phyloP scores from a whole-genome alignment of 1,140 invertebrate species.

The Drosophila saltans region DNA sequence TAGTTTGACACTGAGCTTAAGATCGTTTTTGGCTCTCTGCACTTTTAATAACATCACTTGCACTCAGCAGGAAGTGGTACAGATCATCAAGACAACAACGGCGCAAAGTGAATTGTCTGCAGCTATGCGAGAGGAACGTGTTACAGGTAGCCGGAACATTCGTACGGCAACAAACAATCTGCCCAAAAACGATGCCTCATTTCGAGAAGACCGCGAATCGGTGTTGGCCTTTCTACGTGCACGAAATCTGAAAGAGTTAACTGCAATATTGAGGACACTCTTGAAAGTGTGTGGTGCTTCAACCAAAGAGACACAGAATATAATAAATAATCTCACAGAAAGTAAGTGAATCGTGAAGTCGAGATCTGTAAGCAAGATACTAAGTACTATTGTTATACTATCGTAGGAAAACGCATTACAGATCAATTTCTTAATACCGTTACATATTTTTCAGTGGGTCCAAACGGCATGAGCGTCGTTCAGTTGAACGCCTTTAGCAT shows the following conservation, averaged over 20 bases:
- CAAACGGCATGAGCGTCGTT: slow-evolving; percentile 38
- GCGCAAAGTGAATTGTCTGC: neutral
- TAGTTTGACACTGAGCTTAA: slow-evolving; percentile 47
- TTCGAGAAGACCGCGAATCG: slow-evolving; percentile 49
- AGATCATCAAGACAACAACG: slow-evolving; percentile 57
- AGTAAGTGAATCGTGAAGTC: slow-evolving; percentile 45
- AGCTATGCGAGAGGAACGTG: slow-evolving; percentile 17
- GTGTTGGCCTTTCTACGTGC: slow-evolving; percentile 53
- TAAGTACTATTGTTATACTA: no score
- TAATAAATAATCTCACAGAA: slow-evolving; percentile 58
- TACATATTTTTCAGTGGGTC: slow-evolving; percentile 47
- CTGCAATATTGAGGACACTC: slow-evolving; percentile 43
- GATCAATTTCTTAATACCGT: neutral
- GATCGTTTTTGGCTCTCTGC: slow-evolving; percentile 58
- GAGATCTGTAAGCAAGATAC: no score
- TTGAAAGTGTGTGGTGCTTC: slow-evolving; percentile 60
- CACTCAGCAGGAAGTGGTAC: slow-evolving; percentile 51
- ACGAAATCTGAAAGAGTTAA: slow-evolving; percentile 40
- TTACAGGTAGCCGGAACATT: slow-evolving; percentile 38
- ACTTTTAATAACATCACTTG: slow-evolving; percentile 63
- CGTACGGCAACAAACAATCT: slow-evolving; percentile 34
- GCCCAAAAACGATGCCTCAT: neutral
- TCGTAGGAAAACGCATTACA: neutral
- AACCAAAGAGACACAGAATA: slow-evolving; percentile 38
- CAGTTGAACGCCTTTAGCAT: slow-evolving; percentile 65